phyloP scores from a whole-genome alignment of 2,888 invertebrate genomes.

The Julus scanicus region DNA sequence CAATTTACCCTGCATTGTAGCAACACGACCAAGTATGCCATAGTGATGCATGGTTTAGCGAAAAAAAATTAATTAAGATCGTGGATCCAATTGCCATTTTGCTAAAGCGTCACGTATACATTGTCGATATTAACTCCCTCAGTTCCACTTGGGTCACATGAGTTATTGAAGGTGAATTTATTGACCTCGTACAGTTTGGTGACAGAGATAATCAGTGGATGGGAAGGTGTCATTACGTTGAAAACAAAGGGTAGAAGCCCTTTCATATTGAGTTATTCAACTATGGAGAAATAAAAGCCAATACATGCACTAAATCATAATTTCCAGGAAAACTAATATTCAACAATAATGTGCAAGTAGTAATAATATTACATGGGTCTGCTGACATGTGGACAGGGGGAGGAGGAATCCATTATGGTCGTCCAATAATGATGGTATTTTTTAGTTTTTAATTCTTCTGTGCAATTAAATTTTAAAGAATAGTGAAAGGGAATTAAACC shows the following conservation, averaged over 20 bases:
- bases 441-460: no score
- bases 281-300: neutral
- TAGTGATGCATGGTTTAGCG: neutral
- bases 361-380: no score
- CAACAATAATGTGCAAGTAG: no score
- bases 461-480: no score
- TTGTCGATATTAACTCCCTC: neutral
- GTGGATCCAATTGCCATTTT: neutral
- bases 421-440: no score
- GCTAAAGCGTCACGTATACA: neutral
- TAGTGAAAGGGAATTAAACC: no score
- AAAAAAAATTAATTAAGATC: neutral
- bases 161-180: neutral
- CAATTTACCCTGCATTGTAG: neutral
- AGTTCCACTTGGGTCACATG: neutral
- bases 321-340: no score
- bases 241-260: neutral
- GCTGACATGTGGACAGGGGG: no score
- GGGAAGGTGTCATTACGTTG: neutral
- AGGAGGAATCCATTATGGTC: no score
- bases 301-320: no score
- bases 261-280: neutral
- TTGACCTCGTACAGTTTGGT: neutral
- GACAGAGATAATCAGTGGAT: neutral
- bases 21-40: neutral